These are phyloP conservation scores for Eonycteris spelaea DNA, from an alignment of 2,113 vertebrate species.

Conservation along the genomic window DNA sequence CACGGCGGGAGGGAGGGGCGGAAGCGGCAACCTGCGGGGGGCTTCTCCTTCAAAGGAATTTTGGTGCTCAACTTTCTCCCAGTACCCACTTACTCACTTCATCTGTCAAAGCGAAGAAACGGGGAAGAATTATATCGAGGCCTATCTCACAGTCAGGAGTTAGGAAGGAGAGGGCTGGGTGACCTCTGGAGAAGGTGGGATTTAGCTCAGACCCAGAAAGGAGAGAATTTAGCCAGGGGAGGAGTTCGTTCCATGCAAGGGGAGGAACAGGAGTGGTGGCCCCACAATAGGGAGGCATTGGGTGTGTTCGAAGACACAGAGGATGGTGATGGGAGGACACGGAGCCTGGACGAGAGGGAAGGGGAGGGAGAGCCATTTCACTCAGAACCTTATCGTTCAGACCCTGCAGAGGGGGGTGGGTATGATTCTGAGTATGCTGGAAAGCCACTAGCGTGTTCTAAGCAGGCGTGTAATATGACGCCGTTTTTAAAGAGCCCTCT, in stretches of 20 bases:
- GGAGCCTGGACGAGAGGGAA: not conserved
- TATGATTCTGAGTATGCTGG: not conserved
- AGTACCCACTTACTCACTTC: not conserved
- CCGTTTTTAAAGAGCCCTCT: not conserved
- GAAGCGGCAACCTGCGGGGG: too few species aligned
- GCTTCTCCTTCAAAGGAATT: not conserved
- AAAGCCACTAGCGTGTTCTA: not conserved
- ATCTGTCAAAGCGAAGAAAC: not conserved
- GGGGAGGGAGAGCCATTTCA: not conserved
- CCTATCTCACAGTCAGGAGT: not conserved
- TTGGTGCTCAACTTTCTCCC: not conserved
- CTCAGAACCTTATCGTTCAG: not conserved
- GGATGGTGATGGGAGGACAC: not conserved
- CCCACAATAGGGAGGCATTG: not conserved
- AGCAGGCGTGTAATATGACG: not conserved
- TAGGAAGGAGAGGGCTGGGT: not conserved
- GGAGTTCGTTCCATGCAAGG: not conserved
- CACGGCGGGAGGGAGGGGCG: accelerated
- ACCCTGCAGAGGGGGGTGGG: not conserved
- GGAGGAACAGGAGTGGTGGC: not conserved
- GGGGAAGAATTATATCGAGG: not conserved
- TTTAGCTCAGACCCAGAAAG: not conserved
- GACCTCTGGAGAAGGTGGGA: not conserved
- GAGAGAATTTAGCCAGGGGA: not conserved
- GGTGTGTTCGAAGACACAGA: not conserved